A percentile compares a stretch with the other conserved stretches of the same genome.
phyloP scores from a whole-genome alignment of 1,140 invertebrate genomes.

The Drosophila fuyamai region DNA sequence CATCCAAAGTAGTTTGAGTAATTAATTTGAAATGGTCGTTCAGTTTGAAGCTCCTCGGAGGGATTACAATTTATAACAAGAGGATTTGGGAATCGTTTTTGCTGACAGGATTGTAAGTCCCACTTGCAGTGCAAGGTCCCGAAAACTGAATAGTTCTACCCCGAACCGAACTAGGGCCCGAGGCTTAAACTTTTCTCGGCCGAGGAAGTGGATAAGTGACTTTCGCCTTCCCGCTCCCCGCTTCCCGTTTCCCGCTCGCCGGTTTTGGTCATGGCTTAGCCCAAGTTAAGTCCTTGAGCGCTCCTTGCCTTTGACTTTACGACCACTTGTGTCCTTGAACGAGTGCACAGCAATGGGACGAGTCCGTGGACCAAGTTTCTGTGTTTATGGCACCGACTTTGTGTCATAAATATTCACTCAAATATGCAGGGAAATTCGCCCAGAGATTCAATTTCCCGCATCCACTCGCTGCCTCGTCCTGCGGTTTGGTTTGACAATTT shows the following conservation, averaged over 20 bases:
- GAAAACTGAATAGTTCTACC: conserved; percentile 1
- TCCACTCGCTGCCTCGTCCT: neutral
- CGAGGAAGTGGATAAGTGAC: conserved; percentile 9
- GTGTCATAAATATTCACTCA: conserved; percentile 49
- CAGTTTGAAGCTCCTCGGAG: conserved; percentile 20
- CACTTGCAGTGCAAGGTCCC: conserved; percentile 8
- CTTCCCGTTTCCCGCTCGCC: neutral
- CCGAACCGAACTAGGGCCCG: conserved; percentile 22
- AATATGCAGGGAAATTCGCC: conserved; percentile 33
- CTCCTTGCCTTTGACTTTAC: conserved; percentile 62
- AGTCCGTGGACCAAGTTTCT: conserved; percentile 49
- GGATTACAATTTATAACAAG: conserved; percentile 60
- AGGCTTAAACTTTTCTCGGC: conserved; percentile 17
- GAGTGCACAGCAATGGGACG: conserved; percentile 12
- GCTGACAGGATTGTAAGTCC: conserved; percentile 10
- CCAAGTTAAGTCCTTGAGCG: conserved; percentile 67
- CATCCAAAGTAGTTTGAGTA: conserved; percentile 40
- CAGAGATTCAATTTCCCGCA: conserved; percentile 45
- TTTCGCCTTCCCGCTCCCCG: neutral
- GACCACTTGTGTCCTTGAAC: conserved; percentile 54
- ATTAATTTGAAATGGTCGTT: conserved; percentile 65
- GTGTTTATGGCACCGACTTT: conserved; percentile 23
- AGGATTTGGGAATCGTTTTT: conserved; percentile 51
- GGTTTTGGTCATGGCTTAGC: conserved; percentile 27
- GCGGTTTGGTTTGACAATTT: conserved; percentile 18